A percentile compares a stretch with the other conserved stretches of the same genome.
Evolutionary conservation across 92 coral and sea anemone genomes (phyloP).

Genomic region (Nematostella vectensis): DNA sequence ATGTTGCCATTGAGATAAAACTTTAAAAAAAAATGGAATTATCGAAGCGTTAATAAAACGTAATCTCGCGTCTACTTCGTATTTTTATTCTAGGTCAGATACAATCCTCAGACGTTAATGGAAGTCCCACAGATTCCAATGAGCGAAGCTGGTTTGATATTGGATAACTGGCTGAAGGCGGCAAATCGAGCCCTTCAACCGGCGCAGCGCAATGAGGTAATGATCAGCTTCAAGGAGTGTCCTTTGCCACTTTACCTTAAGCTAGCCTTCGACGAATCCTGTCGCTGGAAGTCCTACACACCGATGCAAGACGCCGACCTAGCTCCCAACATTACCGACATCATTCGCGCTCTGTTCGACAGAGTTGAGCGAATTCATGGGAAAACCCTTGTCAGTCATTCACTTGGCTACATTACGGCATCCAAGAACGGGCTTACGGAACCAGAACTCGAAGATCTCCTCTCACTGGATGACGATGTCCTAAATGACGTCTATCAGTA

Average conservation of each 20-base stretch:
- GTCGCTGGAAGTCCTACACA: constrained; percentile 92
- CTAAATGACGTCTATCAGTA: constrained; percentile 94
- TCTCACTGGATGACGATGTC: constrained; percentile 93
- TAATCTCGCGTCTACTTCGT: too few species aligned
- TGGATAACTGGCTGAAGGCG: constrained; percentile 71
- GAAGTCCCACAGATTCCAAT: constrained; percentile 77
- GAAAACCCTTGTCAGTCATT: constrained; percentile 67
- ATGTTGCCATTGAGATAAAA: too few species aligned
- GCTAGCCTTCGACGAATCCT: constrained; percentile 86
- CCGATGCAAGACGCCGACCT: constrained; percentile 49
- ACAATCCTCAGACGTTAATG: constrained; percentile 48
- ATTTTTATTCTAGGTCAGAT: too few species aligned
- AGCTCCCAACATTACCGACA: constrained; percentile 68
- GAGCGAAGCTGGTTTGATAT: constrained; percentile 75
- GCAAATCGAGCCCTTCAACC: constrained; percentile 61
- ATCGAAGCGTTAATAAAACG: too few species aligned
- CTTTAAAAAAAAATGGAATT: too few species aligned
- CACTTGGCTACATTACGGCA: constrained; percentile 87
- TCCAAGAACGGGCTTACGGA: constrained; percentile 89
- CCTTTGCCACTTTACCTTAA: constrained; percentile 88
- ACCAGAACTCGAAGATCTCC: constrained; percentile 87
- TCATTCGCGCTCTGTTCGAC: constrained; percentile 73
- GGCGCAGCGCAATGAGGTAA: constrained; percentile 55
- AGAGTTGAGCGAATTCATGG: constrained; percentile 86
- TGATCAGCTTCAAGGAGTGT: constrained; percentile 68